phyloP scores from a whole-genome alignment of 1,140 invertebrate genomes.

The Hylyphantes graminicola region DNA sequence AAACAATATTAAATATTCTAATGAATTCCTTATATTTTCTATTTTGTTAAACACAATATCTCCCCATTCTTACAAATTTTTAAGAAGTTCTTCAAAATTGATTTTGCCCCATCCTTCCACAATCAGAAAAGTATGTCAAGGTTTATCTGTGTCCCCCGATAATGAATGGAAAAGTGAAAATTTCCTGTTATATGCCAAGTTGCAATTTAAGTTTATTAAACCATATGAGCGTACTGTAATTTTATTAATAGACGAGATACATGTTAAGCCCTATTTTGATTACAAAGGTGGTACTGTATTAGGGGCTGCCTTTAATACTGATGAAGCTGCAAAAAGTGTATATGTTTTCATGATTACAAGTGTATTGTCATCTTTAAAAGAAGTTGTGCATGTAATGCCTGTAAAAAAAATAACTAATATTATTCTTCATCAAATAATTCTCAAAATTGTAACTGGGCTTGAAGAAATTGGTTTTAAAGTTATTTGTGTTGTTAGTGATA shows the following conservation, averaged over 20 bases:
- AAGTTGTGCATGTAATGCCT: conserved; percentile 57
- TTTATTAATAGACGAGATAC: conserved; percentile 28
- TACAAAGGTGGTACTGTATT: conserved; percentile 55
- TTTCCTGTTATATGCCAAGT: neutral
- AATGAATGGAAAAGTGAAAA: neutral
- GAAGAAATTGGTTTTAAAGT: conserved; percentile 33
- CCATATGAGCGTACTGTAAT: neutral
- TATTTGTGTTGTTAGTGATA: conserved; percentile 52
- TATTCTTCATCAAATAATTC: conserved; percentile 26
- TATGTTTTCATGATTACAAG: conserved; percentile 62
- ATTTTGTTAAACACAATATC: conserved; percentile 12
- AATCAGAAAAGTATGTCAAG: neutral
- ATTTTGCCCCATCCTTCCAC: conserved; percentile 6
- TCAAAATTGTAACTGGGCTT: conserved; percentile 7
- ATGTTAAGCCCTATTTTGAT: conserved; percentile 42
- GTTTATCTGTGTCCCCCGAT: neutral
- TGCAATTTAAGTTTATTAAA: conserved; percentile 4
- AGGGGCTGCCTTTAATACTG: conserved; percentile 54
- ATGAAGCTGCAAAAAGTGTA: conserved; percentile 51
- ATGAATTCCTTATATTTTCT: conserved; percentile 11
- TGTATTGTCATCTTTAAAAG: conserved; percentile 48
- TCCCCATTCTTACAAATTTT: conserved; percentile 15
- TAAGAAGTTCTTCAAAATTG: neutral
- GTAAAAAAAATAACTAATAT: conserved; percentile 43
- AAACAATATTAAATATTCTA: neutral